Conservation (phyloP, 2,888 invertebrate species). For the Pherbina coryleti region DNA sequence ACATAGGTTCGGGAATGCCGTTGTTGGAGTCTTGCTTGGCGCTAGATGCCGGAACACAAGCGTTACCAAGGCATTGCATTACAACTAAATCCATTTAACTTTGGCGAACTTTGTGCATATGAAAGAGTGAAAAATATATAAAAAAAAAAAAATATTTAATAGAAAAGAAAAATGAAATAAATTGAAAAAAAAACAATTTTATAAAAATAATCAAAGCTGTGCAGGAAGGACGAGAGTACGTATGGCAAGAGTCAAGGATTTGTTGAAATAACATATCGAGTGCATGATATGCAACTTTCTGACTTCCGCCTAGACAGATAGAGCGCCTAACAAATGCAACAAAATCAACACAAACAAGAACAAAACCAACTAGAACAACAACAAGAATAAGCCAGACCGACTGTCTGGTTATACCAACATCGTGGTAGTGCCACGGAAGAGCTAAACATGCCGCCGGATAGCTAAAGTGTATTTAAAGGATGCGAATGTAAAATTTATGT, state of each 20-base stretch:
- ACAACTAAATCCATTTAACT: conserved; percentile 37
- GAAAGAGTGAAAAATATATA: neutral
- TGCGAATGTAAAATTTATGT: neutral
- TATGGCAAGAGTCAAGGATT: neutral
- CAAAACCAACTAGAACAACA: neutral
- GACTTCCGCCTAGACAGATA: conserved; percentile 20
- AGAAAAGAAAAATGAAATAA: neutral
- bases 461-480: conserved; percentile 17
- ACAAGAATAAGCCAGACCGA: neutral
- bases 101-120: conserved; percentile 20
- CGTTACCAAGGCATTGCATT: neutral
- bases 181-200: too few species aligned
- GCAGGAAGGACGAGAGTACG: neutral
- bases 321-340: neutral
- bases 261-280: conserved; percentile 29
- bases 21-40: neutral
- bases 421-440: neutral
- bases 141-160: neutral
- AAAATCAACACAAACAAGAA: neutral
- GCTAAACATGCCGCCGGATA: conserved; percentile 22
- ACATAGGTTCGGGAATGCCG: neutral
- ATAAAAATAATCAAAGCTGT: neutral
- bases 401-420: neutral
- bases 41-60: neutral
- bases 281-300: conserved; percentile 26